Conservation (phyloP, 2,888 invertebrate species). For the Stenolophus ochropezus region DNA sequence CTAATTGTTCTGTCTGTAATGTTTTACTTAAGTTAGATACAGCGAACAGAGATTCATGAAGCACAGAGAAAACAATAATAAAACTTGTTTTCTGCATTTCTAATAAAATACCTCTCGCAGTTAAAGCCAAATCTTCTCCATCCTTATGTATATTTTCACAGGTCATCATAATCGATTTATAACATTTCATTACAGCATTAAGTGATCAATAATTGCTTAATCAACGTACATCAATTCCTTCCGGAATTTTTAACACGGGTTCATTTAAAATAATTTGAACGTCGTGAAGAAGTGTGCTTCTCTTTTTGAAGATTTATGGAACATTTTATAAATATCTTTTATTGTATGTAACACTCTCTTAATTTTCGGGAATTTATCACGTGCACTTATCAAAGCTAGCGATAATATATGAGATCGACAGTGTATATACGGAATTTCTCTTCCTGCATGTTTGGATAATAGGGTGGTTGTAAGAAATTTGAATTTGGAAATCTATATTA, state of each 20-base stretch:
- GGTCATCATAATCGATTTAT: background rate
- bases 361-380: background rate
- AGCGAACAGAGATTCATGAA: background rate
- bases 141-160: background rate
- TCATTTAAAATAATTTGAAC: background rate
- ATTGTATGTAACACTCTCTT: background rate
- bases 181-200: background rate
- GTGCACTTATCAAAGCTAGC: no score
- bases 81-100: background rate
- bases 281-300: background rate
- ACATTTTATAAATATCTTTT: background rate
- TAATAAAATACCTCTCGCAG: background rate
- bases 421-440: background rate
- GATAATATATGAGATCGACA: background rate
- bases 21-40: background rate
- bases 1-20: background rate
- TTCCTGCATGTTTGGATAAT: background rate
- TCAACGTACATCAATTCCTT: no score
- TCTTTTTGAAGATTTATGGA: background rate
- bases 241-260: no score
- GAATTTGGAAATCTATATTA: no score
- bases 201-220: background rate
- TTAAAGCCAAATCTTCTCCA: background rate
- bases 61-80: background rate
- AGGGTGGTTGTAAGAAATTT: no score